Conservation (phyloP, 2,888 invertebrate species). For the Cyclophora albipunctata region DNA sequence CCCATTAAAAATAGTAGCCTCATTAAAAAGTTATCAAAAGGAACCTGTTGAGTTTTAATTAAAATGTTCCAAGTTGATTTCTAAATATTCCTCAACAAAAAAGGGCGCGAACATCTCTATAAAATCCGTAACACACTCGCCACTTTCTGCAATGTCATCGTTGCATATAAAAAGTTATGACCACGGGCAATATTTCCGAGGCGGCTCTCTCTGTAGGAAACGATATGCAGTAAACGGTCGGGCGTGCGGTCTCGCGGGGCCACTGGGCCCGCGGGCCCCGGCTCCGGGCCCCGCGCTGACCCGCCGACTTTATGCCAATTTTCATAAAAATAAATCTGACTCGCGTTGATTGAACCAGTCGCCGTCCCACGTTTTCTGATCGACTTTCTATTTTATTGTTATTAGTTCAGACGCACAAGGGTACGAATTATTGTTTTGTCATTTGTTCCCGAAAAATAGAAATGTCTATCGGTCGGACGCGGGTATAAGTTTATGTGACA, state of each 20-base stretch:
- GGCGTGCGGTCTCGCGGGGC: slow-evolving; percentile 72
- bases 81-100: slow-evolving; percentile 13
- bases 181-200: slow-evolving; percentile 70
- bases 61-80: background rate
- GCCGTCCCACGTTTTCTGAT: slow-evolving; percentile 57
- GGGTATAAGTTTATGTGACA: slow-evolving; percentile 45
- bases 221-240: slow-evolving; percentile 75
- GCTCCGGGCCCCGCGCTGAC: slow-evolving; percentile 49
- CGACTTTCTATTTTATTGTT: slow-evolving; percentile 75
- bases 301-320: slow-evolving; percentile 75
- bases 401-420: slow-evolving; percentile 67
- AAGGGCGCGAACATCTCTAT: slow-evolving; percentile 30
- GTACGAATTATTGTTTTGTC: slow-evolving; percentile 73
- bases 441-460: slow-evolving; percentile 63
- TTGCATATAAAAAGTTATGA: slow-evolving; percentile 76
- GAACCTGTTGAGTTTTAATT: too few relatives aligned
- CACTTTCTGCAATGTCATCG: slow-evolving; percentile 74
- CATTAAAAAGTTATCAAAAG: too few relatives aligned
- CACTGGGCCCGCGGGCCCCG: slow-evolving; percentile 43
- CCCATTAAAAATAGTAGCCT: too few relatives aligned
- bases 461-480: slow-evolving; percentile 30
- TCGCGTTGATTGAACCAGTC: slow-evolving; percentile 74
- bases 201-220: slow-evolving; percentile 57
- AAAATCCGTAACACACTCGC: slow-evolving; percentile 34
- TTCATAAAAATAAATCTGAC: slow-evolving; percentile 76